These are phyloP conservation scores for Hanleya hanleyi DNA, from an alignment of 2,888 invertebrate genomes.

Conservation along the genomic window DNA sequence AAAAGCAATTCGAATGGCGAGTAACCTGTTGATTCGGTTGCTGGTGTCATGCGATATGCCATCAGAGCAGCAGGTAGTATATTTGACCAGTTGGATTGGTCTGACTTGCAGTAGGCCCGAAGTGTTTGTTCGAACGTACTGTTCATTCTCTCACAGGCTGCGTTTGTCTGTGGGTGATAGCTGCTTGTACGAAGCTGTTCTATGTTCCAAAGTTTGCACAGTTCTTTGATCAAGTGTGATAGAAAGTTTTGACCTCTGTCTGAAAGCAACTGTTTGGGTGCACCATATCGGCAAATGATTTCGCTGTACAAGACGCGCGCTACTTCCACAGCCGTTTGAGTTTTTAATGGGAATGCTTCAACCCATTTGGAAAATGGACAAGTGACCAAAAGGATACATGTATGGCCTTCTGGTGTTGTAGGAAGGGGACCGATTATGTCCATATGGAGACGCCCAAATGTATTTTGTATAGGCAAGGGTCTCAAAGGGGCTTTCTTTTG, in stretches of 20 bases:
- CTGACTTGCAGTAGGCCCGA: neutral
- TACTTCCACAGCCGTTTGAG: neutral
- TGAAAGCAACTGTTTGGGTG: neutral
- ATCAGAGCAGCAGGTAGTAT: neutral
- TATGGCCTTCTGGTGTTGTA: neutral
- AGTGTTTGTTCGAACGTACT: neutral
- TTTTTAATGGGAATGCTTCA: neutral
- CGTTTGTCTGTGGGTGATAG: neutral
- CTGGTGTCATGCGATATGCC: neutral
- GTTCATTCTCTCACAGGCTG: neutral
- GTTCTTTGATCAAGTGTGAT: neutral
- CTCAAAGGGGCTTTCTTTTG: neutral
- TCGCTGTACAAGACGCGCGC: neutral
- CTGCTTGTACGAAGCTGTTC: neutral
- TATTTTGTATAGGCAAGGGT: neutral
- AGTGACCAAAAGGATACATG: neutral
- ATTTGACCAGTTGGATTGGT: neutral
- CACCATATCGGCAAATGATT: neutral
- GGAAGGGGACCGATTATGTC: neutral
- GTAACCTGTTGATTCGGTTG: neutral
- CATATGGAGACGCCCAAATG: neutral
- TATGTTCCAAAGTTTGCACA: neutral
- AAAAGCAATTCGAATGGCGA: neutral
- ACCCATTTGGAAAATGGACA: conserved; percentile 2
- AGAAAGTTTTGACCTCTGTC: conserved; percentile 6